Percentiles rank a stretch among this genome's conserved stretches.
Conservation (phyloP, 2,113 vertebrate species). For the Pseudopodoces humilis region DNA sequence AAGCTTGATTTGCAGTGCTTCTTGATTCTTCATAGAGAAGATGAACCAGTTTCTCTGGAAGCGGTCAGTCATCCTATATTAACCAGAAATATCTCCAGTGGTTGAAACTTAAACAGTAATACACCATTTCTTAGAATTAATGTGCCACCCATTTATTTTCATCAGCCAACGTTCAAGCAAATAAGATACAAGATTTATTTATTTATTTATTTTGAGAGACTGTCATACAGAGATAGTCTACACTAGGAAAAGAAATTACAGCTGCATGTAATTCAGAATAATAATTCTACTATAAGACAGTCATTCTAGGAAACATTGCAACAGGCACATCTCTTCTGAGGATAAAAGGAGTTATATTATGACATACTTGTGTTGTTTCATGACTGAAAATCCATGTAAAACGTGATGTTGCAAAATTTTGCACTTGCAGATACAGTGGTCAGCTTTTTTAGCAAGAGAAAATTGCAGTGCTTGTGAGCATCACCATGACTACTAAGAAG, state of each 20-base stretch:
- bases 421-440: background rate
- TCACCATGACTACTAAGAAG: background rate
- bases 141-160: background rate
- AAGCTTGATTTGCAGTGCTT: background rate
- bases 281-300: background rate
- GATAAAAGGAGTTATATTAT: background rate
- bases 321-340: background rate
- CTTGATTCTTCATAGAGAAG: background rate
- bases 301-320: background rate
- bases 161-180: background rate
- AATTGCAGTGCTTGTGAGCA: background rate
- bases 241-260: background rate
- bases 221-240: background rate
- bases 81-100: background rate
- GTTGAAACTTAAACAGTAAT: background rate
- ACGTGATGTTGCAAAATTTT: background rate
- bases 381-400: background rate
- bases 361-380: background rate
- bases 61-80: background rate
- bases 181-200: background rate
- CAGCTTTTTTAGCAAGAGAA: background rate
- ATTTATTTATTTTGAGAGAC: background rate
- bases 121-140: background rate
- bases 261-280: rapidly evolving
- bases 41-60: background rate